Evolutionary conservation across 1,140 invertebrate species (phyloP).

Genomic region (Euura saliciscinereae): DNA sequence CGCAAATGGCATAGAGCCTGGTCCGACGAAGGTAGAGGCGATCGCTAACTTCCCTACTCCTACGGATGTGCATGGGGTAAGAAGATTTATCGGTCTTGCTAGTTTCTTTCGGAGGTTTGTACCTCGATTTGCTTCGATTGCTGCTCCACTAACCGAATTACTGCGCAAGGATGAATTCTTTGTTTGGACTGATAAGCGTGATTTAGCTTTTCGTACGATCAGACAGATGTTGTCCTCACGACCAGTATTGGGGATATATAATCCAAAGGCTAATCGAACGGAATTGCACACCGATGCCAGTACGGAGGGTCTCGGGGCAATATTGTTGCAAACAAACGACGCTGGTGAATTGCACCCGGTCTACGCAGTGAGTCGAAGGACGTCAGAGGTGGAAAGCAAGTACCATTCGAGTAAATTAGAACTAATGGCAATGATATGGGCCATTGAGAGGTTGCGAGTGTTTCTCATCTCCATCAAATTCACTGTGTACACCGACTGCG

Average conservation of each 20-base stretch:
- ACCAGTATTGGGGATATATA: conserved; percentile 30
- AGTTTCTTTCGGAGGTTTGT: conserved; percentile 18
- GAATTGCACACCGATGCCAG: conserved; percentile 47
- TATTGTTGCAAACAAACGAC: conserved; percentile 24
- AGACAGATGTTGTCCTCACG: conserved; percentile 15
- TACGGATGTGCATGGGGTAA: conserved; percentile 31
- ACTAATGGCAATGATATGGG: conserved; percentile 12
- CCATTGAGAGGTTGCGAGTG: conserved; percentile 19
- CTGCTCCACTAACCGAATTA: conserved; percentile 21
- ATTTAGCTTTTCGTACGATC: background rate
- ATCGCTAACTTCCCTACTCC: conserved; percentile 32
- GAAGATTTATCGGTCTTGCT: conserved; percentile 36
- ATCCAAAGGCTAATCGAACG: conserved; percentile 21
- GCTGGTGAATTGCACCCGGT: conserved; percentile 17
- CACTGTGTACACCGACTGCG: conserved; percentile 28
- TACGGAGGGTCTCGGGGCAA: conserved; percentile 36
- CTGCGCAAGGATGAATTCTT: conserved; percentile 23
- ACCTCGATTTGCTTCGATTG: too few species aligned
- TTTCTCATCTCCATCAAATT: conserved; percentile 30
- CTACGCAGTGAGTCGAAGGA: conserved; percentile 31
- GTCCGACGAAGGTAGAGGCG: conserved; percentile 24
- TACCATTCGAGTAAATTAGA: too few species aligned
- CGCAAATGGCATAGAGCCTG: conserved; percentile 26
- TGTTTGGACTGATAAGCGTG: conserved; percentile 1
- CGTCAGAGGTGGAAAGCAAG: conserved; percentile 26